A percentile compares a stretch with the other conserved stretches of the same genome.
Evolutionary conservation across 2,797 vertebrate species (phyloP).

Genomic region (Microctenopoma lineatum): DNA sequence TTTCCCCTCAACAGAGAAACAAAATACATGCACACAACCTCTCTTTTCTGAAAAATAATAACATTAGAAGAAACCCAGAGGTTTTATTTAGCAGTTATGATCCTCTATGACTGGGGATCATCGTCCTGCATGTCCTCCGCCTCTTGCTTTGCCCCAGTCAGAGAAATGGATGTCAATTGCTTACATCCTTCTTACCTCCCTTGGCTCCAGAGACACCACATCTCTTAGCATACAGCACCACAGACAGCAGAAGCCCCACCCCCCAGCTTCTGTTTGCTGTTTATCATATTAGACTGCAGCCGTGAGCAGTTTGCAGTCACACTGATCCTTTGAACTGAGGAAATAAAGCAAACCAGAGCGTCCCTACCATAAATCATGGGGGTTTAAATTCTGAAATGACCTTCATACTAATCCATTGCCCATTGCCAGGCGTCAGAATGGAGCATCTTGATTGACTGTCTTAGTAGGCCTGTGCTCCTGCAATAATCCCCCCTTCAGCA

Average conservation of each 20-base stretch:
- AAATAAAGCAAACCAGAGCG: constrained; percentile 51
- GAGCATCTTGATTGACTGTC: constrained; percentile 42
- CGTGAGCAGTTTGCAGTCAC: constrained; percentile 72
- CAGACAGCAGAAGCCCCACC: constrained; percentile 31
- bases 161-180: constrained; percentile 39
- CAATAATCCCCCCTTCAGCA: constrained; percentile 4
- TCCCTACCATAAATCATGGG: constrained; percentile 68
- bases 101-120: constrained; percentile 64
- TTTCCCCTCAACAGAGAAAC: constrained; percentile 26
- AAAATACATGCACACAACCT: constrained; percentile 48
- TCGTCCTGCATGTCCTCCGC: constrained; percentile 36
- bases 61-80: constrained; percentile 51
- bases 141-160: constrained; percentile 19
- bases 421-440: constrained; percentile 37
- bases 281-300: constrained; percentile 78
- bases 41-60: constrained; percentile 52
- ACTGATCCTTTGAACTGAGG: constrained; percentile 70
- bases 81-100: constrained; percentile 67
- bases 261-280: constrained; percentile 61
- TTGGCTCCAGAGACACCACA: constrained; percentile 11
- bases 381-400: constrained; percentile 69
- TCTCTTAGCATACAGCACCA: constrained; percentile 29
- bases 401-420: constrained; percentile 53
- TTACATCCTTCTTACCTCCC: constrained; percentile 17
- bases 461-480: constrained; percentile 28